Evolutionary conservation across 2,113 vertebrate genomes (phyloP).

Genomic region (Ctenodactylus gundi): DNA sequence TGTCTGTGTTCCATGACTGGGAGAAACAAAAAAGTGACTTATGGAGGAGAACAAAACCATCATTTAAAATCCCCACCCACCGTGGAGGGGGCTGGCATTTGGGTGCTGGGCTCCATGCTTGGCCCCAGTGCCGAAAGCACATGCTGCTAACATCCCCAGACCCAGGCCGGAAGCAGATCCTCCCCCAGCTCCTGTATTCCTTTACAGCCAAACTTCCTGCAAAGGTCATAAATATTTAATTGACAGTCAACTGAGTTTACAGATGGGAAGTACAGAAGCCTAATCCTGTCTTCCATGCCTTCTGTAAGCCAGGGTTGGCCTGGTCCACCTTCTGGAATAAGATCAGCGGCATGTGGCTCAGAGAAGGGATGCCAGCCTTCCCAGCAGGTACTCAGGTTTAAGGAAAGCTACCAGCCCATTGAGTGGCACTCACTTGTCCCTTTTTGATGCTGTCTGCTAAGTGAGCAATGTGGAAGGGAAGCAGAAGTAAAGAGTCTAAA

Average conservation of each 20-base stretch:
- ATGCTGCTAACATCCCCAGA: not conserved
- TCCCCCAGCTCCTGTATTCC: slow-evolving; percentile 28
- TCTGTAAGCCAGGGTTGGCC: not conserved
- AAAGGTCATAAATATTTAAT: slow-evolving; percentile 81
- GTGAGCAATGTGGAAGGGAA: no score
- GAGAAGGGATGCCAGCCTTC: not conserved
- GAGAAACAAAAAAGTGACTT: slow-evolving; percentile 52
- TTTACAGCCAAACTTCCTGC: slow-evolving; percentile 80
- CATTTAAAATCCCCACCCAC: not conserved
- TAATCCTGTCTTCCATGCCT: slow-evolving; percentile 39
- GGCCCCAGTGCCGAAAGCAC: not conserved
- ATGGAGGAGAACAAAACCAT: slow-evolving; percentile 56
- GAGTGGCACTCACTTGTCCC: not conserved
- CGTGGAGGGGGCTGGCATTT: not conserved
- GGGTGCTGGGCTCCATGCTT: not conserved
- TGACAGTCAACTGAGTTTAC: slow-evolving; percentile 72
- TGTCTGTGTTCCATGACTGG: slow-evolving; percentile 49
- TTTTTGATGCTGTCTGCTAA: not conserved
- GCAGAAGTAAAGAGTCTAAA: not conserved
- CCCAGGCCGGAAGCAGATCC: slow-evolving; percentile 46
- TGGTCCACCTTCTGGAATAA: slow-evolving; percentile 67
- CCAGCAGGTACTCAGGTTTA: not conserved
- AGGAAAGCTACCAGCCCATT: not conserved
- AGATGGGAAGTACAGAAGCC: slow-evolving; percentile 75
- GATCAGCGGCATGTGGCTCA: slow-evolving; percentile 14